Evolutionary conservation across 2,797 vertebrate species (phyloP).

Genomic region (Varecia variegata): DNA sequence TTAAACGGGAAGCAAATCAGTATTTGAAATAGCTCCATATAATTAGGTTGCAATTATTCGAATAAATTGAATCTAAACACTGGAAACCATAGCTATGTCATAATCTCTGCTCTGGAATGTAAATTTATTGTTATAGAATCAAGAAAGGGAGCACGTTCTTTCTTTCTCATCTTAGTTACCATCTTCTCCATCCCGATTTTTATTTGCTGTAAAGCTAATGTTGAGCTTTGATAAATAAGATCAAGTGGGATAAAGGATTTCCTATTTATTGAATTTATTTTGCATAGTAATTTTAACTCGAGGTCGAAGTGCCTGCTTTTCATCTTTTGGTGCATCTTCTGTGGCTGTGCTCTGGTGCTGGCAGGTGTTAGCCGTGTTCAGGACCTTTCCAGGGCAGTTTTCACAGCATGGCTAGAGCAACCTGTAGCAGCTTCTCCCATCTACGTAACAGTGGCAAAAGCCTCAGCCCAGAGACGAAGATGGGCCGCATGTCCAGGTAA

Average conservation of each 20-base stretch:
- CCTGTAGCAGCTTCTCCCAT: not conserved
- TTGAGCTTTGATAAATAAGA: not conserved
- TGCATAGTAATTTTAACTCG: not conserved
- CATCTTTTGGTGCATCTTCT: not conserved
- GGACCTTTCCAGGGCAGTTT: not conserved
- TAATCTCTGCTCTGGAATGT: slow-evolving; percentile 16
- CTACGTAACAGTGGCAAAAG: not conserved
- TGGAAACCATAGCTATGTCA: slow-evolving; percentile 18
- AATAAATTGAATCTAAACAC: slow-evolving; percentile 66
- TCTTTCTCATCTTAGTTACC: not conserved
- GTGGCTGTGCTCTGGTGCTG: not conserved
- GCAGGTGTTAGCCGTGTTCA: not conserved
- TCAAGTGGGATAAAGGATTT: not conserved
- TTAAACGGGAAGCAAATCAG: slow-evolving; percentile 61
- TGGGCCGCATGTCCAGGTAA: not conserved
- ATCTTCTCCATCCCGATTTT: not conserved
- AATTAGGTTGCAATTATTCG: slow-evolving; percentile 67
- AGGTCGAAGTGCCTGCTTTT: not conserved
- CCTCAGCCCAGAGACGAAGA: not conserved
- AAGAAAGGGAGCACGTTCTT: not conserved
- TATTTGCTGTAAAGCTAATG: not conserved
- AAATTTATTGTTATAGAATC: not conserved
- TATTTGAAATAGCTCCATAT: slow-evolving; percentile 61
- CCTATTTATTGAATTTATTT: not conserved
- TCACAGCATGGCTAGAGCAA: too few species aligned